Evolutionary conservation across 2,888 invertebrate species (phyloP), one percentile per base, ranked within the genome.

Genomic region (Drosophila paranaensis): DNA sequence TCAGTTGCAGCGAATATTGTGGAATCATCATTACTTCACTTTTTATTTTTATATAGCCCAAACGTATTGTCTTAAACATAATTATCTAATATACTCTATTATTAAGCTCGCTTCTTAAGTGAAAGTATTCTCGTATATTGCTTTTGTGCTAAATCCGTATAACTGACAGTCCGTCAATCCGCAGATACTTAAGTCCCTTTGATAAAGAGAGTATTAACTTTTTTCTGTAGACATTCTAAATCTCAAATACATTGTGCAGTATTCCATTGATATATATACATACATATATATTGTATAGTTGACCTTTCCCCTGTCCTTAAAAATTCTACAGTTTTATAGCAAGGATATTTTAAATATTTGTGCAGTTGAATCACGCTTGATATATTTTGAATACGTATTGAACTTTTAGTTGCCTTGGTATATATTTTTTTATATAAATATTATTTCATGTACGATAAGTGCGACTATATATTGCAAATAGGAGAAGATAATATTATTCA

Each of bases 11-110:
- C 33, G 6, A 48, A 37, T 39, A 40, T 10, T 43, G 13, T 25
- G 35, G 39, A 55, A 50, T 74, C 35, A 71, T 60, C 58, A 62
- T 76, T 71, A 71, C 42, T 55, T 57, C 25, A 37, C 40, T 35
- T 61, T 55, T 76, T 33, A 33, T 6, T 37, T 45, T 13, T 27
- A 27, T 20, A 20, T 20, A 20, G 20, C 20, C 20, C 20, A 2
- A 27, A 27, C 4, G 27, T 27, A 27, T 16, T 39, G 16, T 45
- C 58, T 20, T 13, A 33, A 14, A 10, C 11, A 13, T 53, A 11
- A 16, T 33, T 50, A 37, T 14, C n/a, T 20, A 45, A 45, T n/a
- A 40, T 10, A 42, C 6, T 25, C 56, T 50, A 20, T 20, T 54
- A 6, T 45, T 30, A 1, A 13, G 20, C 11, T 11, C 16, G 6